Evolutionary conservation across 2,113 vertebrate species (phyloP), one percentile per base, ranked within the genome.

Genomic region (Saccopteryx bilineata): DNA sequence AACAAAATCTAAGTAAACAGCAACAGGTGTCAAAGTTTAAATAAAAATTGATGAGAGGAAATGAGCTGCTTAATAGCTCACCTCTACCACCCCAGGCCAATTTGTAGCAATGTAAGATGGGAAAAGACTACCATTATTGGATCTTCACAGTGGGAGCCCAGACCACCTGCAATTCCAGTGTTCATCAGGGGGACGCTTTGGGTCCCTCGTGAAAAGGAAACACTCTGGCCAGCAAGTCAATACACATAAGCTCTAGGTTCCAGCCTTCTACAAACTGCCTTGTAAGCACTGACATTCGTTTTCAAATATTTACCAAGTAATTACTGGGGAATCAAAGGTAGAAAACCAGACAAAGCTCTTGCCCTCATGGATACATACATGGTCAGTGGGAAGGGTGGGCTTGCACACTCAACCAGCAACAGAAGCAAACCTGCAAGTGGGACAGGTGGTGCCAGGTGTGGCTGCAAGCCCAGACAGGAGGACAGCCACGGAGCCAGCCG

Each of bases 1-100:
- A 93, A 50, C 50, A 58, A 71, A 96, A 80, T 75, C 69, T 18
- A 26, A 78, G 26, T 68, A 74, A 90, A 78, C 17, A 90, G 86
- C 31, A 65, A n/a, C 46, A 87, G 56, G 66, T 80, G 17, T 58
- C 48, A 68, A 83, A 46, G 61, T 46, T 33, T 68, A 74, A 93
- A 87, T 39, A 87, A 76, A 54, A 68, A 75, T 31, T 17, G 10
- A 79, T 7, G 75, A 33, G 26, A 60, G 31, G 74, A 90, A 87
- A 63, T 11, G 13, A 71, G 54, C 39, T 9, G 50, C 14, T 87
- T 12, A 71, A 21, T 54, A 17, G 31, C 68, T 14, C 52, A 48
- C 13, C 58, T 48, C 54, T 13, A 56, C n/a, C 0, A 11, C n/a
- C 7, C 52, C 23, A 1, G n/a, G 33, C 19, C 26, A 15, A 1